phyloP scores from a whole-genome alignment of 2,888 invertebrate genomes.

The Sinhomidia bicolor region DNA sequence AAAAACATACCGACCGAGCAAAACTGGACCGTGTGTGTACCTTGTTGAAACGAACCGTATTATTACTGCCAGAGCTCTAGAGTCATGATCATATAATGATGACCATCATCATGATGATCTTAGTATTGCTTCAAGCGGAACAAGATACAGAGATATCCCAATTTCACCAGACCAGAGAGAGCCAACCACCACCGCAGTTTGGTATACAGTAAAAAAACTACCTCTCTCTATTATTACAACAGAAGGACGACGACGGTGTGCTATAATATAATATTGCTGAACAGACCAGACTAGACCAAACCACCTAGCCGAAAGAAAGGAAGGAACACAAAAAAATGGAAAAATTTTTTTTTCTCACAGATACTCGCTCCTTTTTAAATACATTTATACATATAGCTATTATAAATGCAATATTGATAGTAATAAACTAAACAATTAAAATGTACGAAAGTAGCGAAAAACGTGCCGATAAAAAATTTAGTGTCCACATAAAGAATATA shows the following conservation, averaged over 20 bases:
- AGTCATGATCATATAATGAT: constrained; percentile 2
- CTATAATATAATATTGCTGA: no score
- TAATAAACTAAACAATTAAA: no score
- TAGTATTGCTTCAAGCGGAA: constrained; percentile 70
- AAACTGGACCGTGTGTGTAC: background rate
- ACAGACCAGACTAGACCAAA: background rate
- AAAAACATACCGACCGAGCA: background rate
- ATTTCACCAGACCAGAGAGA: background rate
- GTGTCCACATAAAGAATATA: no score
- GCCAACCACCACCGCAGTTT: background rate
- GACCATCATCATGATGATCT: background rate
- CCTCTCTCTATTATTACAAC: background rate
- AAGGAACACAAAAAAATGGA: constrained; percentile 55
- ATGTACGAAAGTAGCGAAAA: no score
- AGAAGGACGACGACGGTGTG: background rate
- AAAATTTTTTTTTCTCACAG: constrained; percentile 32
- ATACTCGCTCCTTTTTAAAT: constrained; percentile 2
- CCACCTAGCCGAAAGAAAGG: constrained; percentile 41
- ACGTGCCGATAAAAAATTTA: no score
- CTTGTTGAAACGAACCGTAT: constrained; percentile 46
- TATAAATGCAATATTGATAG: constrained; percentile 52
- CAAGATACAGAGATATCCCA: constrained; percentile 36
- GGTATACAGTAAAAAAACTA: background rate
- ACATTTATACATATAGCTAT: constrained; percentile 18
- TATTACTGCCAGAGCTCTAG: constrained; percentile 24